phyloP scores from a whole-genome alignment of 2,113 vertebrate species.

The Leiothrix lutea region DNA sequence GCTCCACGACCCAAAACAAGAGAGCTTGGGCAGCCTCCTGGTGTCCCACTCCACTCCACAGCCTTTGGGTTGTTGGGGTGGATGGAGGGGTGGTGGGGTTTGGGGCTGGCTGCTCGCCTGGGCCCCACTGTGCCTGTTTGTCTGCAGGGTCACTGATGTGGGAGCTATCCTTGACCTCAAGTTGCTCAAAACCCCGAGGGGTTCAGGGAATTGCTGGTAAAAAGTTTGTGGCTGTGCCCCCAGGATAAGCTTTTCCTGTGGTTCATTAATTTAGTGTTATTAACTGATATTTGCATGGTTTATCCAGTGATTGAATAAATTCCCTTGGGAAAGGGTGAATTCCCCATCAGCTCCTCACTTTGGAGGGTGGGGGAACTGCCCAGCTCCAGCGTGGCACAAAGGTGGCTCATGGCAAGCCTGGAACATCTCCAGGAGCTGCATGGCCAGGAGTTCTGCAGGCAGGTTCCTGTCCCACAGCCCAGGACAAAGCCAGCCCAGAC shows the following conservation, averaged over 20 bases:
- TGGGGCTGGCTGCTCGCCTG: background rate
- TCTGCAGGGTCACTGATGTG: background rate
- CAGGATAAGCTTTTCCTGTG: background rate
- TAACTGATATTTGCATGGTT: background rate
- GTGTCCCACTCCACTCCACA: fast-evolving
- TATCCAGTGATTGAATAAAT: background rate
- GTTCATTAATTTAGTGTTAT: background rate
- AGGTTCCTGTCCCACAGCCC: background rate
- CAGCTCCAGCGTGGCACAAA: fast-evolving
- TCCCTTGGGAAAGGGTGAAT: background rate
- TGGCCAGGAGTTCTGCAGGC: background rate
- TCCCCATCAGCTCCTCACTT: background rate
- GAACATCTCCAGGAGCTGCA: fast-evolving
- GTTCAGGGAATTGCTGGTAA: background rate
- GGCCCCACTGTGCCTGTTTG: fast-evolving
- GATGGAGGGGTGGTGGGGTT: background rate
- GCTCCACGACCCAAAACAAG: fast-evolving
- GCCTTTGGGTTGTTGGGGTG: fast-evolving
- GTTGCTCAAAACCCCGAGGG: fast-evolving
- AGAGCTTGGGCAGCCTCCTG: background rate
- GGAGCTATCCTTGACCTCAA: fast-evolving
- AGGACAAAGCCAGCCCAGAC: background rate
- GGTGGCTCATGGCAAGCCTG: background rate
- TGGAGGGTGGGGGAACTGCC: background rate
- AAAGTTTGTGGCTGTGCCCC: background rate